These are phyloP conservation scores for Hippocampus zosterae DNA, from an alignment of 2,113 vertebrate species.

Conservation along the genomic window DNA sequence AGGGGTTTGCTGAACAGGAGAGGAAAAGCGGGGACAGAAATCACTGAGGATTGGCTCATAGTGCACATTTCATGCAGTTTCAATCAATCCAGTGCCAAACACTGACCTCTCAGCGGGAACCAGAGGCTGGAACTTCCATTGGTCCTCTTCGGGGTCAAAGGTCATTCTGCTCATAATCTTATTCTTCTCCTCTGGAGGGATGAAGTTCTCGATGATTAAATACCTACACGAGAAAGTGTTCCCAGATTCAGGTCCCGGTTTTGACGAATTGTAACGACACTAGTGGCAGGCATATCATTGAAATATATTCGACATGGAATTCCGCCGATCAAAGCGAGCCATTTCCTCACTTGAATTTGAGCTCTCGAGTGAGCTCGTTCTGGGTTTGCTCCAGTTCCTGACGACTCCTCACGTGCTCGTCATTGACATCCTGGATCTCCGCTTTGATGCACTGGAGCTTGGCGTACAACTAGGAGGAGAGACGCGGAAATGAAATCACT, in stretches of 20 bases:
- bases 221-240: conserved; percentile 73
- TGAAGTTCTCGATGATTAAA: conserved; percentile 98
- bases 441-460: conserved; percentile 96
- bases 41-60: neutral
- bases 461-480: conserved; percentile 79
- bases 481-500: conserved; percentile 5
- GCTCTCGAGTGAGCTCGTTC: conserved; percentile 95
- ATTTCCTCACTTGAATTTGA: conserved; percentile 92
- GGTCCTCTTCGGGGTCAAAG: conserved; percentile 91
- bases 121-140: conserved; percentile 94
- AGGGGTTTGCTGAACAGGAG: conserved; percentile 68
- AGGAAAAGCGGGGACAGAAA: neutral
- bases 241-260: neutral
- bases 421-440: conserved; percentile 94
- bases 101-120: conserved; percentile 83
- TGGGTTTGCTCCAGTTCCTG: conserved; percentile 96
- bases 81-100: neutral
- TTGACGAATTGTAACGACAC: neutral
- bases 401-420: conserved; percentile 89
- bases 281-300: neutral
- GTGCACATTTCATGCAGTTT: neutral
- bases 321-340: neutral
- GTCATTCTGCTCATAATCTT: conserved; percentile 96
- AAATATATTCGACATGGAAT: neutral
- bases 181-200: conserved; percentile 97